Evolutionary conservation across 2,888 invertebrate genomes (phyloP), one percentile per base, ranked within the genome.

Genomic region (Plebejus argus): DNA sequence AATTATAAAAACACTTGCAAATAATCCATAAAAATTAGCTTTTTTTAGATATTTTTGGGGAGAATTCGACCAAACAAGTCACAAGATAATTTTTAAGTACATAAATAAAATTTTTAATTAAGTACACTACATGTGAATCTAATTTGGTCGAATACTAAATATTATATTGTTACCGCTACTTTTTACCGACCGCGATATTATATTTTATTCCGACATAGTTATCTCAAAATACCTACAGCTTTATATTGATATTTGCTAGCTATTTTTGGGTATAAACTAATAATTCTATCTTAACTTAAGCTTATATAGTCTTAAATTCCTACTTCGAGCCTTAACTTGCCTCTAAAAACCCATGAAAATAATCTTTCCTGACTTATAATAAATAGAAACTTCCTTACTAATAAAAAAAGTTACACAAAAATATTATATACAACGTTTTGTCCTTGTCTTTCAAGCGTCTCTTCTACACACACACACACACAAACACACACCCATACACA

Each of bases 11-110:
- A 66, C 15, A 28, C 33, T 33, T 5, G 66, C 66, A 66, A 66
- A 66, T 66, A 66, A 28, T 28, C 15, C 23, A 66, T 23, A 28
- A 28, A 20, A 66, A 8, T 66, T 28, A 33, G 66, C 66, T 66
- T 66, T 2, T 18, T 12, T 23, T 28, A 12, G 8, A 33, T 28
- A 4, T 23, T 45, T 45, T 45, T 39, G 39, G 10, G 39, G 39
- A 39, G 10, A 39, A 66, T 66, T 66, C 66, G 33, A 66, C 28
- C 66, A 66, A 15, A 66, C 66, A 23, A n/a, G n/a, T n/a, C n/a
- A n/a, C n/a, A n/a, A 33, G 15, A 66, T 33, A 6, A 5, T 15
- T 2, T 61, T 61, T 28, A 15, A 33, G 7, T 28, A 15, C 12
- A 8, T 39, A 39, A 45, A 45, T 12, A 45, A 0, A 12, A 45